Conservation (phyloP, 2,888 invertebrate species). For the Drosophila fulvimacula region DNA sequence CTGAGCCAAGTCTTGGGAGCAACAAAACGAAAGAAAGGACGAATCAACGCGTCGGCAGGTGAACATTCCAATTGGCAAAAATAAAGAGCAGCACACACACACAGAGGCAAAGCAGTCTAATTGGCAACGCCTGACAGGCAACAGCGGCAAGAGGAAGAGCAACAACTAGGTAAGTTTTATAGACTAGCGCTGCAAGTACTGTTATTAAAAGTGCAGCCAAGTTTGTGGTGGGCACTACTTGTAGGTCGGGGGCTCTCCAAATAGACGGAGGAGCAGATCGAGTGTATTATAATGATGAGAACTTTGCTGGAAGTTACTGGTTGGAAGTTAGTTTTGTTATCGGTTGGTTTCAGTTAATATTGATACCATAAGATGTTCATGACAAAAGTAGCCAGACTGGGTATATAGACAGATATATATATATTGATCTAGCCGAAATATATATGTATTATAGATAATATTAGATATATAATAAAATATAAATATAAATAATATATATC, state of each 20-base stretch:
- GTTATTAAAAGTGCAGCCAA: constrained; percentile 1
- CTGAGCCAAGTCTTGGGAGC: constrained; percentile 39
- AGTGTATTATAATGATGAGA: background rate
- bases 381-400: too few species aligned
- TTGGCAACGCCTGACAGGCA: constrained; percentile 46
- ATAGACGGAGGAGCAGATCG: constrained; percentile 2
- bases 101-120: constrained; percentile 48
- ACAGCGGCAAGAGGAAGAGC: constrained; percentile 19
- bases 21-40: constrained; percentile 30
- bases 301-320: too few species aligned
- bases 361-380: background rate
- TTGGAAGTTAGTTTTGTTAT: background rate
- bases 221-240: background rate
- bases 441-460: too few species aligned
- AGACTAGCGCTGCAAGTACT: constrained; percentile 2
- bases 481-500: too few species aligned
- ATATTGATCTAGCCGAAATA: too few species aligned
- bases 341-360: background rate
- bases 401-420: too few species aligned
- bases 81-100: constrained; percentile 13
- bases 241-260: background rate
- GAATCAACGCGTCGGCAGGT: constrained; percentile 43
- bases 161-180: constrained; percentile 54
- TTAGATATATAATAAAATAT: too few species aligned
- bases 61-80: constrained; percentile 69